Conservation (phyloP, 2,113 vertebrate genomes). For the Sinocyclocheilus grahami region DNA sequence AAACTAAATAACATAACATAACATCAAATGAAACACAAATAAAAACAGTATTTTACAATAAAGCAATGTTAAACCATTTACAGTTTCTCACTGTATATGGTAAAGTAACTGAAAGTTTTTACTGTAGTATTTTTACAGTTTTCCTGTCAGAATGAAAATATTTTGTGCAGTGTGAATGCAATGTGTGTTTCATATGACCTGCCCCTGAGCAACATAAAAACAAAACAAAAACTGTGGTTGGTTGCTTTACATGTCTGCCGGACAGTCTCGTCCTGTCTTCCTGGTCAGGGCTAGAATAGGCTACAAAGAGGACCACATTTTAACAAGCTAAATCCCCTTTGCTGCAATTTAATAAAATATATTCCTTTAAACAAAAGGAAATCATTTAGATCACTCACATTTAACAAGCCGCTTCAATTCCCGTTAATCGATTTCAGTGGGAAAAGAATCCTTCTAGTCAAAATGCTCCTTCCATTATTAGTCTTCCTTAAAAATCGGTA, state of each 20-base stretch:
- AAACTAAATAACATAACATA: no score
- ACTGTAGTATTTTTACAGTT: background rate
- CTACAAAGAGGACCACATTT: background rate
- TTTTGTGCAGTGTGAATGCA: background rate
- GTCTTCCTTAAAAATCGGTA: constrained; percentile 56
- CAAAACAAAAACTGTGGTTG: background rate
- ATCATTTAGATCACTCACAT: constrained; percentile 38
- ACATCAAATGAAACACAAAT: no score
- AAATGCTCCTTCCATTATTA: constrained; percentile 53
- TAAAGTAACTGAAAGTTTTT: background rate
- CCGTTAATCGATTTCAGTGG: constrained; percentile 55
- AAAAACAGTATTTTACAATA: background rate
- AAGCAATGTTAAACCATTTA: background rate
- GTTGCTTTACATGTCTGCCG: background rate
- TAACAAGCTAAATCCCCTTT: constrained; percentile 1
- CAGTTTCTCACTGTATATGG: background rate
- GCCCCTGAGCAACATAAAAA: background rate
- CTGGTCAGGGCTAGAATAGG: background rate
- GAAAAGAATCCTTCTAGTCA: constrained; percentile 54
- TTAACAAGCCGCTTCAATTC: constrained; percentile 46
- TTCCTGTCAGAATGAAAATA: background rate
- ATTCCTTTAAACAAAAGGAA: constrained; percentile 36
- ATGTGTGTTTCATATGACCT: background rate
- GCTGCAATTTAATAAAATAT: constrained; percentile 46
- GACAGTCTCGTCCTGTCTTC: background rate